Evolutionary conservation across 2,113 vertebrate species (phyloP).

Genomic region (Gallinago undulata): DNA sequence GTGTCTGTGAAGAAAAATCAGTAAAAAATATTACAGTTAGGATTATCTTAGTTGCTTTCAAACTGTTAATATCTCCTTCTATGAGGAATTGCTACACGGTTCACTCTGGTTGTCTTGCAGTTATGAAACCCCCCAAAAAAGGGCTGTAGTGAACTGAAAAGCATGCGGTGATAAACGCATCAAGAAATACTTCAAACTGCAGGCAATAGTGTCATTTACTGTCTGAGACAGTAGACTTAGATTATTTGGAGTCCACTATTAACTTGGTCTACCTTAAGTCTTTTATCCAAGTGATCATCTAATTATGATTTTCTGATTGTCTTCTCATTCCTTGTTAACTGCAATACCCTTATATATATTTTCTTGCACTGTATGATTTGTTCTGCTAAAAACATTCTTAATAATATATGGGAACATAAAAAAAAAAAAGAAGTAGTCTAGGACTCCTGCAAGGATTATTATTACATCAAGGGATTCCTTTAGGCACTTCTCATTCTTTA

Average conservation of each 20-base stretch:
- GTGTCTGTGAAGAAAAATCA: slow-evolving; percentile 1
- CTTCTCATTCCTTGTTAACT: neutral
- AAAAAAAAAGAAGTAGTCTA: neutral
- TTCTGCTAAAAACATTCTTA: slow-evolving; percentile 45
- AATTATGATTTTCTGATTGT: neutral
- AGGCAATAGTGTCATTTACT: neutral
- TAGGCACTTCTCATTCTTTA: slow-evolving; percentile 42
- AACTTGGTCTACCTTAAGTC: neutral
- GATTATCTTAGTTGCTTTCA: slow-evolving; percentile 1
- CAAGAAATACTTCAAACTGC: neutral
- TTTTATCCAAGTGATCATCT: neutral
- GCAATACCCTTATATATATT: neutral
- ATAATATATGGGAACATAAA: slow-evolving; percentile 41
- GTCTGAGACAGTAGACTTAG: neutral
- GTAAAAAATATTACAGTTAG: slow-evolving; percentile 7
- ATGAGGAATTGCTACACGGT: neutral
- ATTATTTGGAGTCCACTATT: neutral
- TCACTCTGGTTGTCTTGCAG: neutral
- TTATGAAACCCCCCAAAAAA: neutral
- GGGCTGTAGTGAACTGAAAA: neutral
- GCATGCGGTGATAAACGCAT: neutral
- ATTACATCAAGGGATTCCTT: slow-evolving; percentile 63
- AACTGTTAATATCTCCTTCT: neutral
- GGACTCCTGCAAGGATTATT: slow-evolving; percentile 51
- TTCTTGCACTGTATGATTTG: slow-evolving; percentile 15